These are phyloP conservation scores for Phycodurus eques DNA, from an alignment of 2,113 vertebrate species.

Conservation along the genomic window DNA sequence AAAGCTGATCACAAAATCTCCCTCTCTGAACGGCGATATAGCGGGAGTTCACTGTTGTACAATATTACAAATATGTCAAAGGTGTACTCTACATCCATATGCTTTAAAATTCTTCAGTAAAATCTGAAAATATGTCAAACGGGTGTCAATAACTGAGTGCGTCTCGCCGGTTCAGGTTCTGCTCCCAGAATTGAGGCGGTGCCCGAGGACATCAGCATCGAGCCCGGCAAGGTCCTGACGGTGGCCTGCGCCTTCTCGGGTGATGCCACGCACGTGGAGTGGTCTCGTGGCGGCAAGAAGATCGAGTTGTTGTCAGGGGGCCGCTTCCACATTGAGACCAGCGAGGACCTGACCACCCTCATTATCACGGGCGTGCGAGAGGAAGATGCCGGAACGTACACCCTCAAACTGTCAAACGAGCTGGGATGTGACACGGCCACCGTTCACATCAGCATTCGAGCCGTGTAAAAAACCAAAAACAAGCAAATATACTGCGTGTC, in stretches of 20 bases:
- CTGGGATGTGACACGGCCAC: slow-evolving; percentile 90
- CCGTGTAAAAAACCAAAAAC: slow-evolving; percentile 72
- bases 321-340: slow-evolving; percentile 93
- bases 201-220: slow-evolving; percentile 94
- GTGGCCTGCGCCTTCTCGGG: slow-evolving; percentile 96
- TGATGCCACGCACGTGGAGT: slow-evolving; percentile 84
- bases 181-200: slow-evolving; percentile 98
- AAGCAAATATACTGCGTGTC: neutral
- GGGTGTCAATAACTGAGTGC: neutral
- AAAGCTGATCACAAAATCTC: no score
- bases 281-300: slow-evolving; percentile 81
- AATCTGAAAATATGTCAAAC: no score
- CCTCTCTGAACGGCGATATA: no score
- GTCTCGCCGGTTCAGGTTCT: slow-evolving; percentile 64
- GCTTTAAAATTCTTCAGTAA: neutral
- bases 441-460: slow-evolving; percentile 93
- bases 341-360: slow-evolving; percentile 92
- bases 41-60: no score
- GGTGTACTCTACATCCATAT: no score
- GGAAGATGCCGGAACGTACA: slow-evolving; percentile 89
- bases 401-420: slow-evolving; percentile 89
- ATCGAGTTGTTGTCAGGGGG: slow-evolving; percentile 83
- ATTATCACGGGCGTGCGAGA: slow-evolving; percentile 90
- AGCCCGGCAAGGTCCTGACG: slow-evolving; percentile 92
- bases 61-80: no score